phyloP scores from a whole-genome alignment of 2,888 invertebrate species.

The Linnaemya tessellans region DNA sequence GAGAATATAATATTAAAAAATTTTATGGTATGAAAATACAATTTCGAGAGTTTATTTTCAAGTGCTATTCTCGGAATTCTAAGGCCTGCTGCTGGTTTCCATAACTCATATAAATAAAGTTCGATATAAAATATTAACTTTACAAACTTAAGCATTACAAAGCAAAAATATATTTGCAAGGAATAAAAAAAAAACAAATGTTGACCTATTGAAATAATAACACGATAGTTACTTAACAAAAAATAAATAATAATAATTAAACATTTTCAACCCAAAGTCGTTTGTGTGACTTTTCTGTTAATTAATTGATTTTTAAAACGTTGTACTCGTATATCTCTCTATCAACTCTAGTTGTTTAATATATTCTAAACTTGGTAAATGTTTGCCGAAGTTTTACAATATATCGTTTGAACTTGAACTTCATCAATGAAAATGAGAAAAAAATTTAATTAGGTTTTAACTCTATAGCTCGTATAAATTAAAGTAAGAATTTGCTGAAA shows the following conservation, averaged over 20 bases:
- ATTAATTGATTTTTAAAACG: neutral
- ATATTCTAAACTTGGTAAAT: slow-evolving; percentile 6
- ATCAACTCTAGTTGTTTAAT: slow-evolving; percentile 29
- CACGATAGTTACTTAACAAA: neutral
- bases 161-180: no score
- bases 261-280: neutral
- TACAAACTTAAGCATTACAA: no score
- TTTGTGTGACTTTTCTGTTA: slow-evolving; percentile 3
- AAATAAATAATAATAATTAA: neutral
- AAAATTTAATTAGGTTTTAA: slow-evolving; percentile 19
- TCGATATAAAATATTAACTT: no score
- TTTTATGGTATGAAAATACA: no score
- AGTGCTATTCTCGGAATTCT: no score
- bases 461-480: neutral
- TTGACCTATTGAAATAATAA: neutral
- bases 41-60: no score
- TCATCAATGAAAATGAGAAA: slow-evolving; percentile 26
- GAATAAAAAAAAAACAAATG: neutral
- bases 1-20: no score
- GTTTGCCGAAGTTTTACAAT: neutral
- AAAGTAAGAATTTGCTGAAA: slow-evolving; percentile 1
- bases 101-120: no score
- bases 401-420: slow-evolving; percentile 53
- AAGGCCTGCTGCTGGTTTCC: no score
- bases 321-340: neutral